Evolutionary conservation across 2,888 invertebrate genomes (phyloP), one percentile per base, ranked within the genome.

Genomic region (Microdon myrmicae): DNA sequence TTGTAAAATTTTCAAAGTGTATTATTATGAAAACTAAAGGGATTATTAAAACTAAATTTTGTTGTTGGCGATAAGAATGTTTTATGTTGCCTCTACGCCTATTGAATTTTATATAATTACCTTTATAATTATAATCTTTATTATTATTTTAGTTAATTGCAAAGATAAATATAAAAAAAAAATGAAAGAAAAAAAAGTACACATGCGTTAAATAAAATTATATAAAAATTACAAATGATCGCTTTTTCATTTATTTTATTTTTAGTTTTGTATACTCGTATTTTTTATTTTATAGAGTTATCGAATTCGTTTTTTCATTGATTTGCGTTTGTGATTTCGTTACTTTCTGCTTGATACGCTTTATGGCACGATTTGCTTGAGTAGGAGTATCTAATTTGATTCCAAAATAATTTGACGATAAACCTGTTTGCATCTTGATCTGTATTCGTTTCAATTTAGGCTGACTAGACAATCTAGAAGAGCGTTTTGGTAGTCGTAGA

Each of bases 141-240:
- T 49, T 48, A 34, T 61, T 32, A 14, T 32, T 43, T 51, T 55
- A 61, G 53, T 60, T 56, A 51, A 56, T 41, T 60, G 32, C 14
- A 51, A 28, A 41, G 22, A 47, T 19, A 55, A 45, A 44, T 43
- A 41, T 17, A 59, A 43, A 22, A 28, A 34, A 60, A 26, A 35
- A 17, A 7, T 2, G 25, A 23, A 44, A 35, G 35, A 37, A 32
- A 32, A 55, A 51, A 19, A 10, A 17, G n/a, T n/a, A 26, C 14
- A 10, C 37, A 34, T 28, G 13, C 49, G 20, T 39, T 39, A 49
- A 59, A 59, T 66, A 64, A 67, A 67, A 68, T 39, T 59, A 68
- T 56, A 60, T 53, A 67, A 68, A 38, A 67, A 37, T 60, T 66
- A 48, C 64, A 45, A 47, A 39, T 9, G 14, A 22, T 23, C 34